Evolutionary conservation across 1,140 invertebrate species (phyloP).

Genomic region (Wiebesia pumilae): DNA sequence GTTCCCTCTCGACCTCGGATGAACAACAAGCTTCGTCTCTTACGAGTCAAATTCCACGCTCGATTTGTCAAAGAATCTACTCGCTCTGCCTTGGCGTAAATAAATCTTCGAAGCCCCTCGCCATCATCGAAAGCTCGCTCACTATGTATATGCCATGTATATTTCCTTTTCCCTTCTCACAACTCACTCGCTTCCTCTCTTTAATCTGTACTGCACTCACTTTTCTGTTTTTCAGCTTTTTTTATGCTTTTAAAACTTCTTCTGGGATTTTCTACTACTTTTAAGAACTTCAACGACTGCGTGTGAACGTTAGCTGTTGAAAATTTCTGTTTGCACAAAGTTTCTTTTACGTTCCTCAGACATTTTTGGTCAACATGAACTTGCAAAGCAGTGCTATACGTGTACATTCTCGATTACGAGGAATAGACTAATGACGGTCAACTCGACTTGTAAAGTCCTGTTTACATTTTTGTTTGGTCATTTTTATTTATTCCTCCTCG

Average conservation of each 20-base stretch:
- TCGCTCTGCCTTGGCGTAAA: slow-evolving; percentile 48
- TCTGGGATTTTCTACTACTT: slow-evolving; percentile 18
- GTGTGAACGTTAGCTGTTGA: slow-evolving; percentile 12
- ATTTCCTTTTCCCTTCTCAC: background rate
- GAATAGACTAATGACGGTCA: background rate
- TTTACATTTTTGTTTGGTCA: background rate
- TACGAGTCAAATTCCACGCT: slow-evolving; percentile 58
- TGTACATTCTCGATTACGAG: background rate
- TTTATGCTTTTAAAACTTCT: slow-evolving; percentile 9
- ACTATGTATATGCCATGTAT: background rate
- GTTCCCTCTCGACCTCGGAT: slow-evolving; percentile 25
- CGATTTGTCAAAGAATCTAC: slow-evolving; percentile 59
- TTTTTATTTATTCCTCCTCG: background rate
- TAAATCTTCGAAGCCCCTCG: slow-evolving; percentile 52
- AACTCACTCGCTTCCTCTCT: background rate
- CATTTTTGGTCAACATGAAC: slow-evolving; percentile 8
- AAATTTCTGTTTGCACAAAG: slow-evolving; percentile 9
- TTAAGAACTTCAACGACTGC: slow-evolving; percentile 1
- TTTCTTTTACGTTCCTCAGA: background rate
- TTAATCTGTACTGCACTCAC: background rate
- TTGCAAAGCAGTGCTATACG: background rate
- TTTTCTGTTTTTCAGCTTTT: slow-evolving; percentile 6
- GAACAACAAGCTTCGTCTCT: slow-evolving; percentile 32
- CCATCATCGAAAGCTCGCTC: background rate
- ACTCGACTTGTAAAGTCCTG: background rate